Evolutionary conservation across 2,113 vertebrate genomes (phyloP), one percentile per base, ranked within the genome.

Genomic region (Channa argus): DNA sequence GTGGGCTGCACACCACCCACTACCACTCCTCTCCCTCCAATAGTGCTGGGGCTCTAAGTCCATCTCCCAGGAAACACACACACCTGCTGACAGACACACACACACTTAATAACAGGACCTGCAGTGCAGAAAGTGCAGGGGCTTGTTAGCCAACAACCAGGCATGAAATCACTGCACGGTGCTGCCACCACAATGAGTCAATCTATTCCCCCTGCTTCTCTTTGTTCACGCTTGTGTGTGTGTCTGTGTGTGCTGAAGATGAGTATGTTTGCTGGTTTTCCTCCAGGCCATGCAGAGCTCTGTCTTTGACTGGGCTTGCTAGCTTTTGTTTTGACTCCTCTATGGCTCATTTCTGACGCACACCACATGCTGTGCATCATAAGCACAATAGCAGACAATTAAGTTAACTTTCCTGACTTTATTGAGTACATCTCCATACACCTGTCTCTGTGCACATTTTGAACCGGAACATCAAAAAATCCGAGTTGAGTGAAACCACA

Each of bases 131-230:
- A 72, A 86, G 85, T 79, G 11, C 41, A 82, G 64, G 71, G 86
- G 77, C 86, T 89, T 92, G 91, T 91, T 91, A 91, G 88, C 86
- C 88, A 90, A 90, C 89, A 86, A 88, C 83, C 81, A 89, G 87
- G 80, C 87, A 79, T 92, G 89, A 90, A 88, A 92, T 92, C 87
- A 85, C 86, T 78, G 85, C 88, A 69, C 80, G 69, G 59, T 86
- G 80, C 89, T 88, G 84, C 91, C 86, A 88, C 86, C 67, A 84
- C 84, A 68, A 90, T 88, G 87, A 92, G 90, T 90, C 87, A 89
- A 89, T 90, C 90, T 79, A 84, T 82, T 86, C 82, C 87, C 83
- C 77, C 86, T 88, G 75, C 54, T 88, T 72, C 38, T 80, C 84
- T 86, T 86, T 86, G 82, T 88, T 82, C 49, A 8, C 62, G 59